Evolutionary conservation across 2,113 vertebrate genomes (phyloP).

Genomic region (Aspiorhynchus laticeps): DNA sequence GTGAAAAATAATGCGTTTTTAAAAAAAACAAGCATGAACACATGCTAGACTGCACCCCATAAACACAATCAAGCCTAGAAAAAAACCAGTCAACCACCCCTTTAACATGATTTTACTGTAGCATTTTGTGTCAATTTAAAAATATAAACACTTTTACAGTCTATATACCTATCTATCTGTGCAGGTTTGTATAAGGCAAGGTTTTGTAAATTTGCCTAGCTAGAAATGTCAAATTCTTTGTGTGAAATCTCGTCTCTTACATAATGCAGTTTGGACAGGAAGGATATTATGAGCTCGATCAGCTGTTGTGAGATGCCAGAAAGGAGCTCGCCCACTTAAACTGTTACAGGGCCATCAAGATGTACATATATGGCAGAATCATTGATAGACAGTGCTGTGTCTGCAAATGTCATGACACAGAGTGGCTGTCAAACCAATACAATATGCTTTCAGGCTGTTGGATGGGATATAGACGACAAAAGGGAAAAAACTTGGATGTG

Average conservation of each 20-base stretch:
- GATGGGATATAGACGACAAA: neutral
- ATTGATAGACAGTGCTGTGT: neutral
- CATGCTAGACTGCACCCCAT: too few relatives aligned
- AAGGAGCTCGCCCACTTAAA: conserved; percentile 45
- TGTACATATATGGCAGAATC: conserved; percentile 33
- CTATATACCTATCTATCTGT: neutral
- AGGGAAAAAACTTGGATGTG: neutral
- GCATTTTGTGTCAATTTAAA: neutral
- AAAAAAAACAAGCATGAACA: too few relatives aligned
- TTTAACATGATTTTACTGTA: neutral
- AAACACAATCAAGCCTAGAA: too few relatives aligned
- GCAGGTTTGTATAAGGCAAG: neutral
- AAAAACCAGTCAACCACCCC: too few relatives aligned
- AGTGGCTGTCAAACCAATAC: neutral
- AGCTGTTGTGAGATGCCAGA: conserved; percentile 49
- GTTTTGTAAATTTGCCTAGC: neutral
- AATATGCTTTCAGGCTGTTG: neutral
- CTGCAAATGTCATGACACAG: neutral
- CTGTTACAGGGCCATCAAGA: conserved; percentile 8
- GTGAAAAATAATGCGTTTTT: too few relatives aligned
- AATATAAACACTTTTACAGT: neutral
- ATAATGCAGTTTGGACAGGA: conserved; percentile 37
- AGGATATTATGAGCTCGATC: conserved; percentile 33
- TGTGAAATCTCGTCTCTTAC: conserved; percentile 16
- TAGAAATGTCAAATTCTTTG: neutral